Evolutionary conservation across 2,113 vertebrate genomes (phyloP).

Genomic region (Sapajus apella): DNA sequence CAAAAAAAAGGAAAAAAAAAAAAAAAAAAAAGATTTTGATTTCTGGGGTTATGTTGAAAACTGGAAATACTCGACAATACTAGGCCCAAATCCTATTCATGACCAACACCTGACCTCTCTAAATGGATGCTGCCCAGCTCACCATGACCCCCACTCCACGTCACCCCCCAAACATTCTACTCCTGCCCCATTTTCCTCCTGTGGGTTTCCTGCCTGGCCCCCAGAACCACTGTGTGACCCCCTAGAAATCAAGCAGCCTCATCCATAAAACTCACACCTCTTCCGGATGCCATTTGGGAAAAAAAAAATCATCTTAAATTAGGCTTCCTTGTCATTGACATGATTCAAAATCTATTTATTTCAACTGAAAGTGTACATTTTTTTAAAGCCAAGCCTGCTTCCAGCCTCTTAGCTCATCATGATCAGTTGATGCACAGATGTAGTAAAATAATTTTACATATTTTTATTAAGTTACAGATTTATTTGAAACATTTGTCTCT

Average conservation of each 20-base stretch:
- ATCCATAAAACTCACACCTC: background rate
- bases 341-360: background rate
- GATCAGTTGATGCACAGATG: background rate
- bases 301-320: background rate
- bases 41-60: background rate
- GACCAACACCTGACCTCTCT: background rate
- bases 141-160: background rate
- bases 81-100: background rate
- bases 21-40: background rate
- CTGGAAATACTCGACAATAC: background rate
- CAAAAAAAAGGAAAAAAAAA: too few relatives aligned
- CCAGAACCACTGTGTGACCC: background rate
- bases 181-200: background rate
- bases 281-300: background rate
- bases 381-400: background rate
- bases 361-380: background rate
- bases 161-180: background rate
- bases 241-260: background rate
- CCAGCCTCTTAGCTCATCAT: background rate
- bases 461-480: constrained; percentile 4
- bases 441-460: background rate
- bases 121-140: background rate
- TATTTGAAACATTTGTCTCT: background rate
- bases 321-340: background rate
- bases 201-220: background rate